Percentiles rank a stretch among this genome's conserved stretches.
Evolutionary conservation across 2,113 vertebrate genomes (phyloP).

Genomic region (Reinhardtius hippoglossoides): DNA sequence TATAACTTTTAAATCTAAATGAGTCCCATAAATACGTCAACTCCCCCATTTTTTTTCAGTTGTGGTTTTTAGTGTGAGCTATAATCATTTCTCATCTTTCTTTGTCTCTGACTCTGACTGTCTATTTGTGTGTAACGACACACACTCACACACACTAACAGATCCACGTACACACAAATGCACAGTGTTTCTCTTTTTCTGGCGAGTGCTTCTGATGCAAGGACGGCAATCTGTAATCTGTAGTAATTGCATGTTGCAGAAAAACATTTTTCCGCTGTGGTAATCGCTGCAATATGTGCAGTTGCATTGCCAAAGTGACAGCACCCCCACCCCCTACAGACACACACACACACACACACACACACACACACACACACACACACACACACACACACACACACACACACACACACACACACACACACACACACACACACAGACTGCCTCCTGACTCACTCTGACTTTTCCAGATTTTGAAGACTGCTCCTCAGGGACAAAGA

Average conservation of each 20-base stretch:
- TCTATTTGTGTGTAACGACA: conserved; percentile 71
- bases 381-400: conserved; percentile 62
- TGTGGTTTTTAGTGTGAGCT: conserved; percentile 81
- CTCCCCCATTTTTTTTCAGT: conserved; percentile 72
- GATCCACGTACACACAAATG: conserved; percentile 43
- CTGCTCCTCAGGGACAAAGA: conserved; percentile 38
- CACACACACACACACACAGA: conserved; percentile 52
- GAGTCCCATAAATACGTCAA: conserved; percentile 78
- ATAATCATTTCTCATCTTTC: conserved; percentile 83
- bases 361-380: conserved; percentile 44
- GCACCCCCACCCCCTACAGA: conserved; percentile 76
- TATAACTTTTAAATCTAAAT: conserved; percentile 77
- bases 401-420: conserved; percentile 65
- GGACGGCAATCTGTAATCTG: conserved; percentile 86
- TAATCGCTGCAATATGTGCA: conserved; percentile 88
- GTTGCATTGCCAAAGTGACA: conserved; percentile 85
- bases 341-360: conserved; percentile 47
- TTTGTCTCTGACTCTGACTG: conserved; percentile 76
- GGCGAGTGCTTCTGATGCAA: conserved; percentile 82
- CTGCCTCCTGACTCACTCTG: conserved; percentile 61
- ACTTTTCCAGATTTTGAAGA: conserved; percentile 51
- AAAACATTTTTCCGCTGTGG: conserved; percentile 88
- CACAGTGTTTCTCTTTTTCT: conserved; percentile 76
- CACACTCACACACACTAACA: conserved; percentile 49
- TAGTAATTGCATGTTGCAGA: conserved; percentile 89